Conservation (phyloP, 1,140 invertebrate genomes). For the Ceratina calcarata region DNA sequence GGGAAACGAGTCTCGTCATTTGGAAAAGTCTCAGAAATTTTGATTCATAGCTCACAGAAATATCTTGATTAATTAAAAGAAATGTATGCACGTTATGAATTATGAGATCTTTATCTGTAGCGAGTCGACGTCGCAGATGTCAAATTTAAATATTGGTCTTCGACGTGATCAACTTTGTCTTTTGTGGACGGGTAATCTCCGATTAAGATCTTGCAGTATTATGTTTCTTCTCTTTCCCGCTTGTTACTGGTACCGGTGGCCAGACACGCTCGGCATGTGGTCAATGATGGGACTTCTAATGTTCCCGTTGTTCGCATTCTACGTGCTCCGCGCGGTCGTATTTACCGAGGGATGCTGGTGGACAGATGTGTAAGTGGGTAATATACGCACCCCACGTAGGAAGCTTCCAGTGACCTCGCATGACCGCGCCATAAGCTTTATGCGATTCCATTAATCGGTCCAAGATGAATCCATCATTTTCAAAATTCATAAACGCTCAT, state of each 20-base stretch:
- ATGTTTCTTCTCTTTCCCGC: not conserved
- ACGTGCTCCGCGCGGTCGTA: constrained; percentile 57
- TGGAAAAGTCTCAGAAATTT: too few relatives aligned
- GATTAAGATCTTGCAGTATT: constrained; percentile 56
- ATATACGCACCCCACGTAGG: constrained; percentile 46
- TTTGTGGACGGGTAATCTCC: constrained; percentile 15
- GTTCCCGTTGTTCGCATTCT: constrained; percentile 64
- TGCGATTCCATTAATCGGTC: not conserved
- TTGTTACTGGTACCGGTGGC: constrained; percentile 37
- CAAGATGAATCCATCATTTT: not conserved
- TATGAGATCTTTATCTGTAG: too few relatives aligned
- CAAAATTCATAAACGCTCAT: not conserved
- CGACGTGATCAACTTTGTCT: constrained; percentile 26
- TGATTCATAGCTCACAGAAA: too few relatives aligned
- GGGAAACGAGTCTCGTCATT: too few relatives aligned
- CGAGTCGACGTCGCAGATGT: not conserved
- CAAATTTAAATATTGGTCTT: not conserved
- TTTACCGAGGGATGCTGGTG: constrained; percentile 75
- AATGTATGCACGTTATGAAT: too few relatives aligned
- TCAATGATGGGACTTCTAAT: constrained; percentile 54
- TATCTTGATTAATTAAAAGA: too few relatives aligned
- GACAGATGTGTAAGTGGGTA: constrained; percentile 79
- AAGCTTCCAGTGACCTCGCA: constrained; percentile 22
- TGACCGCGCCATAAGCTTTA: not conserved
- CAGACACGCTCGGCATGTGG: constrained; percentile 72